Conservation (phyloP, 2,797 vertebrate species). For the Phataginus tetradactyla region DNA sequence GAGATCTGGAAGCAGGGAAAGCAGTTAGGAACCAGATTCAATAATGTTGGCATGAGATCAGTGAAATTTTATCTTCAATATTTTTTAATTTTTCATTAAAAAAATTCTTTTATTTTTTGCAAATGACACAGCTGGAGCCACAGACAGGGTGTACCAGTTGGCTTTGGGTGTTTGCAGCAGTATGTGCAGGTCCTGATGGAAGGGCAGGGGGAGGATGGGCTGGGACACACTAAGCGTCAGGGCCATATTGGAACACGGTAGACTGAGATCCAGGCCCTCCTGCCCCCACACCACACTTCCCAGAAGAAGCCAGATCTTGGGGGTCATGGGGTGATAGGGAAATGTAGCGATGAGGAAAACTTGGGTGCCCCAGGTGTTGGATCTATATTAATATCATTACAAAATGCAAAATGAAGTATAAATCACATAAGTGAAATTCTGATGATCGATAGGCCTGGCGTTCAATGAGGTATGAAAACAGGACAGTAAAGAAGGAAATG, state of each 20-base stretch:
- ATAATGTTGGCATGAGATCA: not conserved
- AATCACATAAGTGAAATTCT: not conserved
- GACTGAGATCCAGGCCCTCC: fast-evolving
- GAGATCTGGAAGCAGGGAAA: not conserved
- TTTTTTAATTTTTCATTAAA: not conserved
- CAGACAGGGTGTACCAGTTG: not conserved
- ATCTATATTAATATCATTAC: not conserved
- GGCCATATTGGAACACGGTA: no score
- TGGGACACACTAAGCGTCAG: fast-evolving
- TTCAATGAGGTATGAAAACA: not conserved
- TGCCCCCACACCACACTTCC: not conserved
- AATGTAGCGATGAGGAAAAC: not conserved
- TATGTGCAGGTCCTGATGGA: not conserved
- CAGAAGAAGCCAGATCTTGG: not conserved
- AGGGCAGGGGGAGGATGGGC: not conserved
- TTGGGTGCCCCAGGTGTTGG: no score
- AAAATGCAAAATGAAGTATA: not conserved
- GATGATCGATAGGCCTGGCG: not conserved
- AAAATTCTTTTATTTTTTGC: not conserved
- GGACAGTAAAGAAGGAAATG: not conserved
- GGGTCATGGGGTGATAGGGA: no score
- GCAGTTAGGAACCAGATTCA: not conserved
- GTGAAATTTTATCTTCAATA: not conserved
- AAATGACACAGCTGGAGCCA: not conserved
- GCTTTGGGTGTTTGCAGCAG: not conserved